phyloP scores from a whole-genome alignment of 2,888 invertebrate genomes.

The Euspilapteryx auroguttella region DNA sequence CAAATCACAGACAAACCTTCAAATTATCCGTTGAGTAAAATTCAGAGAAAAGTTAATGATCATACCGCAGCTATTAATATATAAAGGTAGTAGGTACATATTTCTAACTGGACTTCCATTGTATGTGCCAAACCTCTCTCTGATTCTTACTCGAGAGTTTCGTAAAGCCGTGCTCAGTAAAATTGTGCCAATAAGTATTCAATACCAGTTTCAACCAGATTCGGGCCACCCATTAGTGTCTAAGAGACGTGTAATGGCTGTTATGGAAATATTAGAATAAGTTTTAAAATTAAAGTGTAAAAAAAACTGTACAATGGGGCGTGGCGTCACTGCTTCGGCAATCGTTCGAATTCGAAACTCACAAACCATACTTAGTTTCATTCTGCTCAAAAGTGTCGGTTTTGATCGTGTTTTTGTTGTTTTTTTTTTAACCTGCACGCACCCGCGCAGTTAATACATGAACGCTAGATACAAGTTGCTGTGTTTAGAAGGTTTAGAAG shows the following conservation, averaged over 20 bases:
- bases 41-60: too few species aligned
- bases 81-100: too few species aligned
- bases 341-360: conserved; percentile 54
- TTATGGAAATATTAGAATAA: conserved; percentile 15
- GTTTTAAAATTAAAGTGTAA: conserved; percentile 15
- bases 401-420: conserved; percentile 11
- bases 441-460: conserved; percentile 45
- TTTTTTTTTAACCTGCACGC: conserved; percentile 16
- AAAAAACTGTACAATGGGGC: too few species aligned
- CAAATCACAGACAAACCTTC: too few species aligned
- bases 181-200: conserved; percentile 43
- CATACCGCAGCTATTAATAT: too few species aligned
- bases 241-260: conserved; percentile 32
- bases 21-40: too few species aligned
- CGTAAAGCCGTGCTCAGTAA: conserved; percentile 48
- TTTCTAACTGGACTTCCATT: too few species aligned
- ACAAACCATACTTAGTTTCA: conserved; percentile 31
- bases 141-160: too few species aligned
- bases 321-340: conserved; percentile 45
- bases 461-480: conserved; percentile 54
- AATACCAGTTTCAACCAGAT: conserved; percentile 33
- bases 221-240: conserved; percentile 46
- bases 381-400: conserved; percentile 11
- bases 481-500: conserved; percentile 28
- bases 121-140: too few species aligned